Percentiles rank a stretch among this genome's conserved stretches.
These are phyloP conservation scores for Dipodomys spectabilis DNA, from an alignment of 2,113 vertebrate species.

Conservation along the genomic window DNA sequence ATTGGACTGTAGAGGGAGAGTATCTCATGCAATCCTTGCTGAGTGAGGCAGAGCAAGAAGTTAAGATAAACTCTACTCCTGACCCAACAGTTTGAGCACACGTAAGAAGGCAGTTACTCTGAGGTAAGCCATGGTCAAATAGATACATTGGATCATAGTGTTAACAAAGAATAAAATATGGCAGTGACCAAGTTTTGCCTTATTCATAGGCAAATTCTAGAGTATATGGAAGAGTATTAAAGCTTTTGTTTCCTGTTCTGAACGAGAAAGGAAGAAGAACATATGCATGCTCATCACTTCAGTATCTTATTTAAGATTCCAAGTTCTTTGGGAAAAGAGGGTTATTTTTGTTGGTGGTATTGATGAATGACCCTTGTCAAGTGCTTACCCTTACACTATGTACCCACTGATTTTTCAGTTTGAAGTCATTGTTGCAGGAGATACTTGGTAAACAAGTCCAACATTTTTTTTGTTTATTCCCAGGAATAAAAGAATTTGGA, in stretches of 20 bases:
- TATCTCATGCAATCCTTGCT: not conserved
- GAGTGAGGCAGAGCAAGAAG: not conserved
- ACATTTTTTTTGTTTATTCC: not conserved
- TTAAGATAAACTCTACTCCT: not conserved
- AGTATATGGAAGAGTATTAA: not conserved
- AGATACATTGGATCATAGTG: not conserved
- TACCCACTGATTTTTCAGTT: not conserved
- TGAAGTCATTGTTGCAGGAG: not conserved
- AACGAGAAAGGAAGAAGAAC: not conserved
- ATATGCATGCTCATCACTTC: not conserved
- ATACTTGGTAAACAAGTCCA: not conserved
- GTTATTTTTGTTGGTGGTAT: not conserved
- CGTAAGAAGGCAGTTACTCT: not conserved
- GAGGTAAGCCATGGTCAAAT: not conserved
- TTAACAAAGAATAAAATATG: not conserved
- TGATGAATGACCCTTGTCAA: conserved; percentile 41
- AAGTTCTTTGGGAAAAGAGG: not conserved
- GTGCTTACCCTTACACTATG: not conserved
- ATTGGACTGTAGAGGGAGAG: not conserved
- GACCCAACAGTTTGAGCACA: not conserved
- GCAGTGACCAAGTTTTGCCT: not conserved
- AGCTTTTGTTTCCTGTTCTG: not conserved
- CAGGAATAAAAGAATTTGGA: not conserved
- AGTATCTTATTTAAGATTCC: not conserved
- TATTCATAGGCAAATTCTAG: not conserved